phyloP scores from a whole-genome alignment of 1,140 invertebrate genomes.

The Teleopsis dalmanni region DNA sequence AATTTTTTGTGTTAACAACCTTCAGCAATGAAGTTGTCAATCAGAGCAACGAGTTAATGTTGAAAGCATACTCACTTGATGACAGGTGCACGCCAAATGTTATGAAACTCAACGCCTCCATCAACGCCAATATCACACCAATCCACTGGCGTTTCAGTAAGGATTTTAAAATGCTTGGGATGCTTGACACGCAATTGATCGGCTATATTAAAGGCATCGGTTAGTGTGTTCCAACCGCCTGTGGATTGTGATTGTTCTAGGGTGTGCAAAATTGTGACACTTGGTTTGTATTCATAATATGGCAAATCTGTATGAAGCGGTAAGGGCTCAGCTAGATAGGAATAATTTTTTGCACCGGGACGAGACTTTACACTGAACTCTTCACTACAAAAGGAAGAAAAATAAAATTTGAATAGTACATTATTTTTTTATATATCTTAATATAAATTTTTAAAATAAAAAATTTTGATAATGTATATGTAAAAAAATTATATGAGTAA shows the following conservation, averaged over 20 bases:
- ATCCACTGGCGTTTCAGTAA: slow-evolving; percentile 53
- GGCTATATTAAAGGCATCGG: slow-evolving; percentile 55
- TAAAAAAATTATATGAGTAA: too few species aligned
- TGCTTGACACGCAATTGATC: slow-evolving; percentile 48
- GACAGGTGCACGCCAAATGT: slow-evolving; percentile 53
- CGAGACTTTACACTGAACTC: slow-evolving; percentile 58
- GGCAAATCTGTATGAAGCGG: slow-evolving; percentile 63
- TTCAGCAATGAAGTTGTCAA: too few species aligned
- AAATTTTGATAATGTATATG: too few species aligned
- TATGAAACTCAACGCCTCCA: slow-evolving; percentile 50
- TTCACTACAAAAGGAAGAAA: slow-evolving; percentile 32
- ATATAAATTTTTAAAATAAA: too few species aligned
- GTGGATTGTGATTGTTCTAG: slow-evolving; percentile 54
- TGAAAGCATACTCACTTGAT: slow-evolving; percentile 46
- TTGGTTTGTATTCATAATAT: slow-evolving; percentile 63
- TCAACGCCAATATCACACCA: slow-evolving; percentile 60
- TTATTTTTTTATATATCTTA: too few species aligned
- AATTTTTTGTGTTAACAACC: too few species aligned
- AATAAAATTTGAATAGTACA: background rate
- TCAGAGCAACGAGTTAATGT: background rate
- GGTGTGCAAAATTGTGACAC: slow-evolving; percentile 59
- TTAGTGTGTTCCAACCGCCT: slow-evolving; percentile 55
- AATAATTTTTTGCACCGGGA: slow-evolving; percentile 58
- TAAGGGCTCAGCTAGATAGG: slow-evolving; percentile 56
- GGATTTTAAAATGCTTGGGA: slow-evolving; percentile 48